Evolutionary conservation across 2,888 invertebrate species (phyloP), one percentile per base, ranked within the genome.

Genomic region (Drosophila bunnanda): DNA sequence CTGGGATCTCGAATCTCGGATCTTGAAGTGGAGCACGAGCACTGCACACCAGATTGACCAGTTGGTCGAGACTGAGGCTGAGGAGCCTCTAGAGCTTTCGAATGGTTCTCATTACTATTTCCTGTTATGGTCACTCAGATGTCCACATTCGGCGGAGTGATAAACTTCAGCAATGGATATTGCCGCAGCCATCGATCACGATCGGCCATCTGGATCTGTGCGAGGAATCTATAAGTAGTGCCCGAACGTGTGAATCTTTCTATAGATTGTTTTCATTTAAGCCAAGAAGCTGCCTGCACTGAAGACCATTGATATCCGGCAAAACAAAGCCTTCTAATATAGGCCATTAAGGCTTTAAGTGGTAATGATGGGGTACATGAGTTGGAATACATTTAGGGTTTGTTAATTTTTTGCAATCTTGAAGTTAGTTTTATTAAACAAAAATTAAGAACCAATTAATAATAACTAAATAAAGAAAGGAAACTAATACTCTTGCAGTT

Each of bases 11-110:
- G 28, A 41, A 10, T 50, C 61, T 65, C 2, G 25, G 50, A 12
- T 48, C 64, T 66, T 75, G 50, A 88, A 83, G 82, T 88, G 83
- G 86, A 79, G 86, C 88, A 85, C 57, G 73, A 80, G 81, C 22
- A 44, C 15, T 75, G 81, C 70, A 74, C 41, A 66, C 44, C 67
- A 67, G 39, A 36, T 20, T 50, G 67, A 44, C 54, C 44, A 53
- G 65, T 46, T 41, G 48, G 38, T 13, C 2, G n/a, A 25, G 10
- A 2, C 44, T 10, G 46, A 9, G 9, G 1, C 46, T 25, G 22
- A 12, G 22, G 30, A 39, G 28, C 65, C 66, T 69, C 38, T 56
- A 70, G 67, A 67, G 67, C 70, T 67, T 67, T 67, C 67, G 67
- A 67, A 67, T 67, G 67, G 67, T 67, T 67, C 57, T 67, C 67